phyloP scores from a whole-genome alignment of 2,888 invertebrate species.

The Torymus texanus region DNA sequence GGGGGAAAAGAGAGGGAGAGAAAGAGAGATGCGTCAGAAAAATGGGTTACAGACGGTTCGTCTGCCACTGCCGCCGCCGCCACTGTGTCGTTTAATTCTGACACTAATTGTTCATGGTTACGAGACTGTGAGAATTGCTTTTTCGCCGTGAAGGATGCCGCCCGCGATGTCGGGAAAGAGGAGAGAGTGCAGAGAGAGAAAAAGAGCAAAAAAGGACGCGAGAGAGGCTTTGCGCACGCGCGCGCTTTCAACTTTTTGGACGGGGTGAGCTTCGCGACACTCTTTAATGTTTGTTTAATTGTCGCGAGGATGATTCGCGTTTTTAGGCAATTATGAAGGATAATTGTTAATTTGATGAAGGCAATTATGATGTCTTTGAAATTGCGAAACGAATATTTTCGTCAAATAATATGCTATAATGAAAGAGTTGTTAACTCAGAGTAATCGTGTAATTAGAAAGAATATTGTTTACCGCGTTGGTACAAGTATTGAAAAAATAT shows the following conservation, averaged over 20 bases:
- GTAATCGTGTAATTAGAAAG: too few relatives aligned
- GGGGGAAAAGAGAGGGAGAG: neutral
- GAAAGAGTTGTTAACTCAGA: too few relatives aligned
- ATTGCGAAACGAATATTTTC: too few relatives aligned
- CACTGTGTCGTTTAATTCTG: slow-evolving; percentile 36
- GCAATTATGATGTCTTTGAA: too few relatives aligned
- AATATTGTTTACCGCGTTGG: too few relatives aligned
- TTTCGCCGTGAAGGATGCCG: slow-evolving; percentile 1
- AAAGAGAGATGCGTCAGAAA: slow-evolving; percentile 10
- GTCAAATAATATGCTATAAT: too few relatives aligned
- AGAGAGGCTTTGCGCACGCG: neutral
- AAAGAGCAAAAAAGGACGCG: neutral
- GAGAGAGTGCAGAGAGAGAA: too few relatives aligned
- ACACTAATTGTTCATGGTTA: slow-evolving; percentile 40
- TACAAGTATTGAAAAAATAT: too few relatives aligned
- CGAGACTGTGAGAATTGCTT: slow-evolving; percentile 46
- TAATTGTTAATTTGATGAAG: too few relatives aligned
- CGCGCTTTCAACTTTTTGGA: neutral
- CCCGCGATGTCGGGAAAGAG: neutral
- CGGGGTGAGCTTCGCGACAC: neutral
- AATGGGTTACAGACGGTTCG: slow-evolving; percentile 41
- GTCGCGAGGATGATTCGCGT: neutral
- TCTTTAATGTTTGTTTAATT: neutral
- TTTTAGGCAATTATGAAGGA: too few relatives aligned
- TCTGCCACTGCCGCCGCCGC: neutral